Evolutionary conservation across 2,113 vertebrate species (phyloP).

Genomic region (Scomber colias): DNA sequence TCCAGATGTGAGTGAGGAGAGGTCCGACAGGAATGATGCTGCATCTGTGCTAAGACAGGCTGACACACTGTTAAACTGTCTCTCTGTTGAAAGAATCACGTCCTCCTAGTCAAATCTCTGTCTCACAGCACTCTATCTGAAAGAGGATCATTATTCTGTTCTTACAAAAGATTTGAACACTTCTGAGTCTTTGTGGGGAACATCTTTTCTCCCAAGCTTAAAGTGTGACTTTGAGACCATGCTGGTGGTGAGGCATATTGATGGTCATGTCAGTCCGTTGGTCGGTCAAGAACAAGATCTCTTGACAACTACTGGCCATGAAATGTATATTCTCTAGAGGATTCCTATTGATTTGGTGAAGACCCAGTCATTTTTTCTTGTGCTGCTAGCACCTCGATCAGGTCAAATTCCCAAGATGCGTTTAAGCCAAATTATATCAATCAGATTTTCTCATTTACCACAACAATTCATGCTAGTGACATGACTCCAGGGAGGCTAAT

Average conservation of each 20-base stretch:
- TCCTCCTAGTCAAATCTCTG: slow-evolving; percentile 20
- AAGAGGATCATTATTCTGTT: slow-evolving; percentile 39
- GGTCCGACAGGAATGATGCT: slow-evolving; percentile 55
- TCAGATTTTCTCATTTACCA: too few relatives aligned
- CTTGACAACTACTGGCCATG: too few relatives aligned
- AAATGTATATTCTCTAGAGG: too few relatives aligned
- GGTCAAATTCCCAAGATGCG: too few relatives aligned
- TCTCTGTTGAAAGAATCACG: slow-evolving; percentile 29
- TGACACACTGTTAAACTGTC: slow-evolving; percentile 41
- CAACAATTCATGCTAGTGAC: too few relatives aligned
- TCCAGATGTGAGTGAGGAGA: slow-evolving; percentile 64
- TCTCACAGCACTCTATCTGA: slow-evolving; percentile 23
- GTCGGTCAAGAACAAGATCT: too few relatives aligned
- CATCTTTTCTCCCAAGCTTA: slow-evolving; percentile 8
- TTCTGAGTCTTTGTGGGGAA: not conserved
- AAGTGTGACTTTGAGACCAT: slow-evolving; percentile 6
- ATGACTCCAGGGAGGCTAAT: too few relatives aligned
- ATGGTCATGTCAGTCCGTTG: not conserved
- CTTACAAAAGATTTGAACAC: slow-evolving; percentile 30
- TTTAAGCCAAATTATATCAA: too few relatives aligned
- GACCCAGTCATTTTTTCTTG: too few relatives aligned
- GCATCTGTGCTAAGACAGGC: slow-evolving; percentile 58
- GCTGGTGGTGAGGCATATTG: not conserved
- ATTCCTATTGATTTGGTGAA: too few relatives aligned
- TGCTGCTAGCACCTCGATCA: too few relatives aligned